Percentiles rank a stretch among this genome's conserved stretches.
phyloP scores from a whole-genome alignment of 2,797 vertebrate species.

The Microctenopoma steveboyesi region DNA sequence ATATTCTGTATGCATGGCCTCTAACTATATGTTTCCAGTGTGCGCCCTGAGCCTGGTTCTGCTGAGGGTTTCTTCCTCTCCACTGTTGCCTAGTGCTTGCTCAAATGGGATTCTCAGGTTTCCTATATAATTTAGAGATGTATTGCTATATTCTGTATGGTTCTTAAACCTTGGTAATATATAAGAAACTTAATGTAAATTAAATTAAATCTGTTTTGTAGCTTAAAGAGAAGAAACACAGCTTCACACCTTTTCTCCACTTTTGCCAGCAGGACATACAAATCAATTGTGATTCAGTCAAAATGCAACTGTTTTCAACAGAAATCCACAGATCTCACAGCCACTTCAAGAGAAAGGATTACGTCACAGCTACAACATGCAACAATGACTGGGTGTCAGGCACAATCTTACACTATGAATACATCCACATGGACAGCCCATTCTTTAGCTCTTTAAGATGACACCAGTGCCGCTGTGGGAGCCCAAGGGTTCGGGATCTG shows the following conservation, averaged over 20 bases:
- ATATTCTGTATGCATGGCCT: no score
- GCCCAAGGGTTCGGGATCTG: slow-evolving; percentile 31
- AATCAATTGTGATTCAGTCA: slow-evolving; percentile 22
- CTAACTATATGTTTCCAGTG: no score
- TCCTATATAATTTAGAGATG: no score
- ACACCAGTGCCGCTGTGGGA: slow-evolving; percentile 32
- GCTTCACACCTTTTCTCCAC: slow-evolving; percentile 4
- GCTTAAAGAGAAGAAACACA: slow-evolving; percentile 13
- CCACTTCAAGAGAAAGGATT: neutral
- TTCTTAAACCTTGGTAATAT: no score
- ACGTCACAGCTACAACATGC: slow-evolving; percentile 8
- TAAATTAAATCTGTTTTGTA: neutral
- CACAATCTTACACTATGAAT: slow-evolving; percentile 13
- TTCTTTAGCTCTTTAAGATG: slow-evolving; percentile 36
- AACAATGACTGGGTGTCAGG: slow-evolving; percentile 11
- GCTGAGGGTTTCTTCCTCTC: no score
- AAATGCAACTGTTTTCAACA: slow-evolving; percentile 17
- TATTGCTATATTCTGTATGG: no score
- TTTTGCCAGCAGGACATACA: neutral
- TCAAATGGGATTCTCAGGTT: no score
- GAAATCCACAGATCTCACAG: slow-evolving; percentile 13
- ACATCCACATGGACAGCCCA: slow-evolving; percentile 7
- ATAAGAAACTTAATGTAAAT: no score
- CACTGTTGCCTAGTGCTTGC: no score
- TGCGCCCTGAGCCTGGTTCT: no score